Evolutionary conservation across 2,113 vertebrate species (phyloP).

Genomic region (Xenopus borealis): DNA sequence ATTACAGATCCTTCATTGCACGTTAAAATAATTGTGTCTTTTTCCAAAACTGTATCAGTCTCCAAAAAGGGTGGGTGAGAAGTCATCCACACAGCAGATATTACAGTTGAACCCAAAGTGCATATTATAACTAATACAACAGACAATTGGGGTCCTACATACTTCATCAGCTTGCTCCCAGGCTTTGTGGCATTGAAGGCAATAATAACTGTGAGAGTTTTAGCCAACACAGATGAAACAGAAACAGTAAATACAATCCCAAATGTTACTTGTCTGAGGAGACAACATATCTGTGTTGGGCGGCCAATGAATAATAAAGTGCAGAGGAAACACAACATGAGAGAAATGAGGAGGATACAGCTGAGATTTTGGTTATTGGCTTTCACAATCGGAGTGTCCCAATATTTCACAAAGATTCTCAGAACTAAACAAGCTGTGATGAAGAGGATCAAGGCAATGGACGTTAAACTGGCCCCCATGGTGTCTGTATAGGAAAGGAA

Average conservation of each 20-base stretch:
- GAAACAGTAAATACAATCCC: too few relatives aligned
- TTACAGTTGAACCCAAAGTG: not conserved
- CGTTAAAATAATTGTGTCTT: not conserved
- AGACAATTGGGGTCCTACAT: constrained; percentile 35
- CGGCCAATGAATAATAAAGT: too few relatives aligned
- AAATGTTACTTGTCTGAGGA: too few relatives aligned
- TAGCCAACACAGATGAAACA: too few relatives aligned
- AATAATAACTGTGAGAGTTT: too few relatives aligned
- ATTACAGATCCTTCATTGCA: constrained; percentile 29
- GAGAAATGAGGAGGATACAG: too few relatives aligned
- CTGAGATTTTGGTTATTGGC: constrained; percentile 72
- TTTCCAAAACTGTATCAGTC: not conserved
- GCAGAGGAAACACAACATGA: too few relatives aligned
- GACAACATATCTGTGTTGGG: too few relatives aligned
- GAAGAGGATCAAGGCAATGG: constrained; percentile 60
- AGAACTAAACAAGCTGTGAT: constrained; percentile 56
- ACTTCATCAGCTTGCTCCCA: too few relatives aligned
- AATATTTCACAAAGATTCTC: constrained; percentile 60
- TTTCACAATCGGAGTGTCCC: constrained; percentile 62
- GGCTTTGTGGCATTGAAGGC: too few relatives aligned
- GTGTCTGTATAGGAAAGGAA: too few relatives aligned
- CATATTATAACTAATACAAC: constrained; percentile 6
- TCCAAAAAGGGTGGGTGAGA: constrained; percentile 25
- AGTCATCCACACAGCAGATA: constrained; percentile 21
- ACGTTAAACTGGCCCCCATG: constrained; percentile 62